Evolutionary conservation across 2,888 invertebrate genomes (phyloP).

Genomic region (Acronicta leporina): DNA sequence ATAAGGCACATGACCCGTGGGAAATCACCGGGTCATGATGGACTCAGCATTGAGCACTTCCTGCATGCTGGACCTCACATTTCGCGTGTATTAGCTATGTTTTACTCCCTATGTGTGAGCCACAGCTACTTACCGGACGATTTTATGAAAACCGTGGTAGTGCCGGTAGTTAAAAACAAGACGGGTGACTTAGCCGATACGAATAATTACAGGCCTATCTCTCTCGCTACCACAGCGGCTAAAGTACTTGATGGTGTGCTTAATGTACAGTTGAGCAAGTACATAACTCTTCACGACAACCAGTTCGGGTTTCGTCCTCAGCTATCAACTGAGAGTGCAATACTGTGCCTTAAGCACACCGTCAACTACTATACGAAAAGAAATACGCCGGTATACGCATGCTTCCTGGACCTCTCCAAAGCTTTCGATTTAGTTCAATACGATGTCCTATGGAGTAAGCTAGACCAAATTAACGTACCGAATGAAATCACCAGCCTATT

Average conservation of each 20-base stretch:
- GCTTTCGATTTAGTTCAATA: not conserved
- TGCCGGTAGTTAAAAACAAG: not conserved
- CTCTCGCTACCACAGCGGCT: not conserved
- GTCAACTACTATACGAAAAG: conserved; percentile 1
- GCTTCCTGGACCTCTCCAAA: not conserved
- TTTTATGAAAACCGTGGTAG: not conserved
- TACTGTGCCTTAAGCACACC: conserved; percentile 2
- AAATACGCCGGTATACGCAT: not conserved
- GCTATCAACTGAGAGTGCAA: conserved; percentile 1
- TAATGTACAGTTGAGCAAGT: not conserved
- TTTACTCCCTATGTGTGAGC: not conserved
- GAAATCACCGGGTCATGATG: conserved; percentile 3
- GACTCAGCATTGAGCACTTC: not conserved
- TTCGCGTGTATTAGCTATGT: not conserved
- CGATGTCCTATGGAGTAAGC: not conserved
- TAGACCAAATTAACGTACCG: conserved; percentile 1
- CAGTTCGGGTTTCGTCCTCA: not conserved
- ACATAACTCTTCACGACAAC: not conserved
- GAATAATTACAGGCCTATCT: not conserved
- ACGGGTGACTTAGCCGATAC: not conserved
- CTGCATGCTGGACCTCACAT: not conserved
- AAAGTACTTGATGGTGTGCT: conserved; percentile 1
- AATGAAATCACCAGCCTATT: conserved; percentile 5
- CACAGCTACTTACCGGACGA: not conserved
- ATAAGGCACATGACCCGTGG: conserved; percentile 3